phyloP scores from a whole-genome alignment of 1,140 invertebrate species.

The Tribolium castaneum region DNA sequence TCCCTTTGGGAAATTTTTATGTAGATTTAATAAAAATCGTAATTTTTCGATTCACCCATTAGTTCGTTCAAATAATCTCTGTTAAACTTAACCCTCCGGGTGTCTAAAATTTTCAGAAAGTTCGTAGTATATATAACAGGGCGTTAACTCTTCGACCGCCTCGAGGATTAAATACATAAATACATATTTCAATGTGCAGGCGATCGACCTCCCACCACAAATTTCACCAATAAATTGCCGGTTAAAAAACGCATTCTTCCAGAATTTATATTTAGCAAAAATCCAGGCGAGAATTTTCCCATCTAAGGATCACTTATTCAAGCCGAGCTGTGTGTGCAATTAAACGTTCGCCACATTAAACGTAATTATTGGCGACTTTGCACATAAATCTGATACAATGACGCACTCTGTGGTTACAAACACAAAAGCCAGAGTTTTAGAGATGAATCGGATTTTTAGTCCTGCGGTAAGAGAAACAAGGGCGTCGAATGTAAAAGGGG shows the following conservation, averaged over 20 bases:
- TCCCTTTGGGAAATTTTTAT: conserved; percentile 23
- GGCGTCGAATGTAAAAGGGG: background rate
- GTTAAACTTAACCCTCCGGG: conserved; percentile 6
- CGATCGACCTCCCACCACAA: conserved; percentile 6
- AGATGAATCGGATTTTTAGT: conserved; percentile 17
- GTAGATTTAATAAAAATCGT: conserved; percentile 8
- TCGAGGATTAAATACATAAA: conserved; percentile 5
- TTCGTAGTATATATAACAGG: conserved; percentile 1
- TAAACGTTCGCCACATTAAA: conserved; percentile 30
- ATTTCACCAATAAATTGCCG: background rate
- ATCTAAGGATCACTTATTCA: background rate
- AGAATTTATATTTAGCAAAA: background rate
- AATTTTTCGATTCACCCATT: conserved; percentile 12
- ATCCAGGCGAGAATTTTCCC: background rate
- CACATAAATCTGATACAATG: conserved; percentile 27
- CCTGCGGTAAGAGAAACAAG: background rate
- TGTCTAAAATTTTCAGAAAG: conserved; percentile 8
- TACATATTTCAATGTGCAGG: conserved; percentile 19
- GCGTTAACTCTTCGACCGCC: conserved; percentile 6
- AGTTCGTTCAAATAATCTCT: conserved; percentile 2
- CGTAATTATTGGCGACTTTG: conserved; percentile 33
- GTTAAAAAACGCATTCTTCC: background rate
- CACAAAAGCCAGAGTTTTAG: background rate
- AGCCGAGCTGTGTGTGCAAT: background rate
- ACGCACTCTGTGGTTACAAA: background rate